These are phyloP conservation scores for Melipona quadrifasciata DNA, from an alignment of 1,140 invertebrate genomes.

Conservation along the genomic window DNA sequence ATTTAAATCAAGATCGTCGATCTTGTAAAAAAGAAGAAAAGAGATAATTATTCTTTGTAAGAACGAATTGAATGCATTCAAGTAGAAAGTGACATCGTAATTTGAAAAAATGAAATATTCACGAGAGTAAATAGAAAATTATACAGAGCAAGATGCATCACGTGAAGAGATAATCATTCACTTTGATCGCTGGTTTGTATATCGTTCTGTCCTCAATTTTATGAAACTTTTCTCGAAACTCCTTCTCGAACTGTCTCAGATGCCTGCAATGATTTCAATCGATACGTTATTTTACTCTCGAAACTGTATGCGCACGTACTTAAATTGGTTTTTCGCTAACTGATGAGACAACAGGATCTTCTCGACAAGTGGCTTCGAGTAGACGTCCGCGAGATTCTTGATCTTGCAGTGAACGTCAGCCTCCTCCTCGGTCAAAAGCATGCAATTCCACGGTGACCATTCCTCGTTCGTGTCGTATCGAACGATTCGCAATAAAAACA, in stretches of 20 bases:
- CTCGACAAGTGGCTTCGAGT: slow-evolving; percentile 66
- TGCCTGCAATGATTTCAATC: slow-evolving; percentile 35
- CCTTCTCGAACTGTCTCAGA: slow-evolving; percentile 58
- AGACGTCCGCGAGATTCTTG: slow-evolving; percentile 61
- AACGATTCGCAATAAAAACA: slow-evolving; percentile 83
- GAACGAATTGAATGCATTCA: not conserved
- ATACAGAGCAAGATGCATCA: not conserved
- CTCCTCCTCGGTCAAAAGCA: slow-evolving; percentile 86
- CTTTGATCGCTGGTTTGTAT: slow-evolving; percentile 46
- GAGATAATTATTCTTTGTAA: not conserved
- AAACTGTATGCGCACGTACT: slow-evolving; percentile 50
- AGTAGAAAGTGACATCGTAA: not conserved
- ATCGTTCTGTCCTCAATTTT: slow-evolving; percentile 42
- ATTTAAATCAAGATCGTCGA: not conserved
- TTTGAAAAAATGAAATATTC: not conserved
- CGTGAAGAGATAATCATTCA: slow-evolving; percentile 18
- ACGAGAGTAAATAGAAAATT: not conserved
- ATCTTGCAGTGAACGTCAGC: slow-evolving; percentile 82
- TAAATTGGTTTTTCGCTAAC: slow-evolving; percentile 71
- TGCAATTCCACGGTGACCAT: slow-evolving; percentile 89
- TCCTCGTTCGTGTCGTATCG: slow-evolving; percentile 83
- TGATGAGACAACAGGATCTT: slow-evolving; percentile 68
- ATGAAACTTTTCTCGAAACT: slow-evolving; percentile 55
- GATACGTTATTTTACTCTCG: not conserved
- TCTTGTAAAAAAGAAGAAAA: not conserved